These are phyloP conservation scores for Drosophila rufa DNA, from an alignment of 1,140 invertebrate species.

Conservation along the genomic window DNA sequence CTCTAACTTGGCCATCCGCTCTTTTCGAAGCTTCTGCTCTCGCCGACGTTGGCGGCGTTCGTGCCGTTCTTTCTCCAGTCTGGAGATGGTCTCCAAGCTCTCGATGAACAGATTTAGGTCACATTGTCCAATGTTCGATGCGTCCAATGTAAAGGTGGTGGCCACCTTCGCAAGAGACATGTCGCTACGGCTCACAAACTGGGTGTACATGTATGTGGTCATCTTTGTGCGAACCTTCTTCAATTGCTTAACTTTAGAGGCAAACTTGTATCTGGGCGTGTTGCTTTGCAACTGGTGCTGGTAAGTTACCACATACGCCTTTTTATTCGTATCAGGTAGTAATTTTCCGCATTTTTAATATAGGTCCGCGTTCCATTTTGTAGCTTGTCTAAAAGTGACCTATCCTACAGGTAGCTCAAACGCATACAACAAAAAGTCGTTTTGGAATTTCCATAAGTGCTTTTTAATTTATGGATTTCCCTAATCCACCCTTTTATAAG, in stretches of 20 bases:
- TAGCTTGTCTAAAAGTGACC: neutral
- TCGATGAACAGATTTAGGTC: slow-evolving; percentile 70
- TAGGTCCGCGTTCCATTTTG: no score
- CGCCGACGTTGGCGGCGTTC: slow-evolving; percentile 50
- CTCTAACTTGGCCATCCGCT: slow-evolving; percentile 43
- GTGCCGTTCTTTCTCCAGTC: slow-evolving; percentile 58
- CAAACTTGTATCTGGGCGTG: slow-evolving; percentile 16
- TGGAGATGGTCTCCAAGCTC: slow-evolving; percentile 66
- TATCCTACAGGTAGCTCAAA: neutral
- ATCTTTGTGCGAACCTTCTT: slow-evolving; percentile 14
- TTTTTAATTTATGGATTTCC: slow-evolving; percentile 60
- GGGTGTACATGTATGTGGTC: slow-evolving; percentile 48
- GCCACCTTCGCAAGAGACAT: neutral
- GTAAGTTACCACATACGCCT: no score
- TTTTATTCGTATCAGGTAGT: slow-evolving; percentile 52
- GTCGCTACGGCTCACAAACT: slow-evolving; percentile 37
- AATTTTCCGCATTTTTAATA: neutral
- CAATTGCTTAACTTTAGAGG: neutral
- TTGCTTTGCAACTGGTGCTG: slow-evolving; percentile 53
- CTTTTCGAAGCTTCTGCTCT: slow-evolving; percentile 31
- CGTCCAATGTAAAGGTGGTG: slow-evolving; percentile 60
- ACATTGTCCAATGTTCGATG: slow-evolving; percentile 39
- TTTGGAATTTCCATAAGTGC: slow-evolving; percentile 50
- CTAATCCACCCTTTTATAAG: slow-evolving; percentile 22
- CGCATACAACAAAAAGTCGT: slow-evolving; percentile 1